Conservation (phyloP, 2,113 vertebrate genomes). For the Sarotherodon lohbergeri region DNA sequence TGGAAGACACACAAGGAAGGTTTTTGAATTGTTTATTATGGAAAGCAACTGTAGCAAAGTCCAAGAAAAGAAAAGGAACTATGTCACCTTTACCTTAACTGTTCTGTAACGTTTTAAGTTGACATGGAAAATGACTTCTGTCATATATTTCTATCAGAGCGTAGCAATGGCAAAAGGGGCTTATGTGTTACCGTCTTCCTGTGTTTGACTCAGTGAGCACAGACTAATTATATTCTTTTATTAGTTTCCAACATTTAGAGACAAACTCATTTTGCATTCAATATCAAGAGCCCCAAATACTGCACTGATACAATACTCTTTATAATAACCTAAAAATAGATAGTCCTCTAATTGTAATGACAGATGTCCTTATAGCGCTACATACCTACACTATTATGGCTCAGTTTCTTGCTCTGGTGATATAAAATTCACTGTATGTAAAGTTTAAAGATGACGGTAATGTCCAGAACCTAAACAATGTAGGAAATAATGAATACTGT, state of each 20-base stretch:
- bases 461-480: background rate
- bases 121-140: background rate
- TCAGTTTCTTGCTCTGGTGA: background rate
- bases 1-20: background rate
- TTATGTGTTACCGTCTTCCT: background rate
- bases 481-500: background rate
- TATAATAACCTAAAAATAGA: background rate
- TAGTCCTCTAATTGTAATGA: background rate
- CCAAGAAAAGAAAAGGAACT: background rate
- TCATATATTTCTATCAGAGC: background rate
- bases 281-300: background rate
- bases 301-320: background rate
- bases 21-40: background rate
- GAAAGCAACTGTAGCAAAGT: background rate
- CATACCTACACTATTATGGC: background rate
- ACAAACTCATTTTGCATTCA: background rate
- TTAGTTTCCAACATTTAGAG: background rate
- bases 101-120: fast-evolving
- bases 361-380: fast-evolving
- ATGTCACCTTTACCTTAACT: background rate
- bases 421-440: background rate
- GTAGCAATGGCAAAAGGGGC: background rate
- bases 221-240: background rate
- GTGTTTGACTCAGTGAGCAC: background rate
- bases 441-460: background rate